phyloP scores from a whole-genome alignment of 2,797 vertebrate species.

The Enteromius thamalakanensis region DNA sequence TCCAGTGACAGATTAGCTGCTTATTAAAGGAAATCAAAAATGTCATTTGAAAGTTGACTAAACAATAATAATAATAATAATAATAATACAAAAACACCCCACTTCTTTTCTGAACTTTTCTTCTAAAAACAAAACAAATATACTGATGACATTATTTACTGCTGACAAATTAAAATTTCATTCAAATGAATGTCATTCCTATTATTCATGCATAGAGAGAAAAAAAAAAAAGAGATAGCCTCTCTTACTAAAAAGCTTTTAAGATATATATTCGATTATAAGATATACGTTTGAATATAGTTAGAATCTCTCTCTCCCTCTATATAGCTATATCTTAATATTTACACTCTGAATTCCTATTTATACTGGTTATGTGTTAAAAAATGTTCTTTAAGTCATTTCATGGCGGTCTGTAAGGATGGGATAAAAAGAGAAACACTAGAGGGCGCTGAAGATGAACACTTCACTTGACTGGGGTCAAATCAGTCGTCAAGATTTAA shows the following conservation, averaged over 20 bases:
- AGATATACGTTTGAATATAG: no score
- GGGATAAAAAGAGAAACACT: constrained; percentile 22
- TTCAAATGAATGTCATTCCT: background rate
- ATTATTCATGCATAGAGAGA: background rate
- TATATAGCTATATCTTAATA: no score
- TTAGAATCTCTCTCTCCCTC: no score
- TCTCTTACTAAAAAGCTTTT: background rate
- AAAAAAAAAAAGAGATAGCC: background rate
- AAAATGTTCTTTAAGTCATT: background rate
- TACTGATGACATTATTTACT: background rate
- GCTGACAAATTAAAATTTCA: background rate
- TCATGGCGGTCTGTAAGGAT: no score
- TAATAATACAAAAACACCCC: no score
- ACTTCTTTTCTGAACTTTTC: no score
- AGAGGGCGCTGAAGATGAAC: constrained; percentile 37
- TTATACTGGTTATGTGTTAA: background rate
- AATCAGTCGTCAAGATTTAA: background rate
- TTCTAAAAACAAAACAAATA: no score
- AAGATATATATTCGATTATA: background rate
- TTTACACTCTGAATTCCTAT: no score
- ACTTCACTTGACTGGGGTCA: background rate
- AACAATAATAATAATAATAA: background rate
- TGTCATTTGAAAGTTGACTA: no score
- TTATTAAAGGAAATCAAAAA: background rate
- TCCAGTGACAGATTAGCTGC: background rate